These are phyloP conservation scores for Rhinogobius similis DNA, from an alignment of 2,113 vertebrate genomes.

Conservation along the genomic window DNA sequence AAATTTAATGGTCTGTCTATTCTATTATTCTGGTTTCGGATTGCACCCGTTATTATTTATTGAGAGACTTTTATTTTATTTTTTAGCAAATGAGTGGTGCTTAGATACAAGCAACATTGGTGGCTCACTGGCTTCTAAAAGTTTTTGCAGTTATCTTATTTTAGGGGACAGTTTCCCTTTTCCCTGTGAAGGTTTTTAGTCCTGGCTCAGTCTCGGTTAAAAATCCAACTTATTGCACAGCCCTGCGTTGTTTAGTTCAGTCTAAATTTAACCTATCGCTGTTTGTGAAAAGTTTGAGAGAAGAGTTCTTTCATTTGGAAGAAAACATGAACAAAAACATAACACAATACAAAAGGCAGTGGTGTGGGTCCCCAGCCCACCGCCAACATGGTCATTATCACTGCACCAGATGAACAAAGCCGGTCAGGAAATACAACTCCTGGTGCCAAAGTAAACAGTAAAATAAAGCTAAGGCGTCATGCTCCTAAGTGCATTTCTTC, in stretches of 20 bases:
- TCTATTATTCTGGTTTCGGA: too few species aligned
- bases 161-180: too few species aligned
- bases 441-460: background rate
- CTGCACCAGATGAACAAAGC: background rate
- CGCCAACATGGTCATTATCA: background rate
- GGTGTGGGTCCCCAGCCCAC: background rate
- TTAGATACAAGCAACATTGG: too few species aligned
- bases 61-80: too few species aligned
- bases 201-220: too few species aligned
- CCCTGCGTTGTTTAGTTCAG: background rate
- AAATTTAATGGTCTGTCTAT: too few species aligned
- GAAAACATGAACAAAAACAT: background rate
- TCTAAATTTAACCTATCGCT: background rate
- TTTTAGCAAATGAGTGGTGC: too few species aligned
- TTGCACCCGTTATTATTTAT: too few species aligned
- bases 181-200: too few species aligned
- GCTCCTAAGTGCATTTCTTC: slow-evolving; percentile 19
- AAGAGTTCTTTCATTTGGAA: background rate
- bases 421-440: background rate
- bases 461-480: background rate
- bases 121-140: too few species aligned
- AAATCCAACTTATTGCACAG: background rate
- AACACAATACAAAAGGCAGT: background rate
- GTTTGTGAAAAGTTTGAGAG: background rate
- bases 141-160: too few species aligned